These are phyloP conservation scores for Pangasius djambal DNA, from an alignment of 2,797 vertebrate genomes.

Conservation along the genomic window DNA sequence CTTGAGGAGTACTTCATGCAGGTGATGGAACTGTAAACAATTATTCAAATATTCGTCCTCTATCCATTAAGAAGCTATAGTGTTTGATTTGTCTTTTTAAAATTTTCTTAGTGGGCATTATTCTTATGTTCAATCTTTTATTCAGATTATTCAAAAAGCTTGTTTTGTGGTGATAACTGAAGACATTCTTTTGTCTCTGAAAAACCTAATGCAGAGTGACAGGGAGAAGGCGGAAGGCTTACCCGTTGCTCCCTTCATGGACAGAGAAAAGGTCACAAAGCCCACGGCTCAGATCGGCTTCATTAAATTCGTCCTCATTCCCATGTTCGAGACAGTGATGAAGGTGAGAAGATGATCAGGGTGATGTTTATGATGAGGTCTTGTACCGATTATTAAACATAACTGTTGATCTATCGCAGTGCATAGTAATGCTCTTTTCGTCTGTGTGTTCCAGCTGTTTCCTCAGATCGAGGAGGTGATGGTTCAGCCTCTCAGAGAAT, in stretches of 20 bases:
- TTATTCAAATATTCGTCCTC: background rate
- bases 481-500: slow-evolving; percentile 89
- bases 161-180: background rate
- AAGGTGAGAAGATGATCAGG: slow-evolving; percentile 66
- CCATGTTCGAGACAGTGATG: slow-evolving; percentile 81
- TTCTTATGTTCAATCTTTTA: background rate
- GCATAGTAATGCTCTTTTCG: background rate
- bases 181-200: background rate
- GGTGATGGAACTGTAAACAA: slow-evolving; percentile 66
- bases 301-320: slow-evolving; percentile 82
- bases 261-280: slow-evolving; percentile 92
- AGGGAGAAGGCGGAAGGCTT: slow-evolving; percentile 89
- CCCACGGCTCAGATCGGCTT: slow-evolving; percentile 90
- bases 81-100: background rate
- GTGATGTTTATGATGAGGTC: slow-evolving; percentile 12
- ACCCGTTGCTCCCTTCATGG: slow-evolving; percentile 93
- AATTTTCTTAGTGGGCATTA: background rate
- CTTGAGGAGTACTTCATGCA: slow-evolving; percentile 95
- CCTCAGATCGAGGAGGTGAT: slow-evolving; percentile 87
- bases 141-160: background rate
- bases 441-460: slow-evolving; percentile 78
- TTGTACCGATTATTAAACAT: background rate
- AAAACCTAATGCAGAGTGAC: slow-evolving; percentile 78
- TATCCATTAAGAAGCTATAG: background rate
- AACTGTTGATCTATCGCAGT: background rate